A percentile compares a stretch with the other conserved stretches of the same genome.
Conservation (phyloP, 2,797 vertebrate species). For the Epinephelus malabaricus region DNA sequence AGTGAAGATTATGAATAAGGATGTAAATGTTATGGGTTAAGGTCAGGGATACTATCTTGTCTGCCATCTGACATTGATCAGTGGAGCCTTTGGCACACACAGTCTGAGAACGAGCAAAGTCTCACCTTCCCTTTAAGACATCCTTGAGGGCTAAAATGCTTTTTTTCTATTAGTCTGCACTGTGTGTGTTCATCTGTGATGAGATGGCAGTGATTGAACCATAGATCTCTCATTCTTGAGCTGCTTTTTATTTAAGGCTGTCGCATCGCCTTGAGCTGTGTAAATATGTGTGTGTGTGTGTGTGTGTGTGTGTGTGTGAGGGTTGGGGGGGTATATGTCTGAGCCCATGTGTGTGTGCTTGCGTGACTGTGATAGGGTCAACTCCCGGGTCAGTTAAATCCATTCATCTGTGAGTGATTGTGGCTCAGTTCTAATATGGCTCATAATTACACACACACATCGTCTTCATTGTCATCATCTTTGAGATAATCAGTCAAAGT, state of each 20-base stretch:
- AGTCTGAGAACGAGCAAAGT: slow-evolving; percentile 19
- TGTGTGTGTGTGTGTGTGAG: slow-evolving; percentile 28
- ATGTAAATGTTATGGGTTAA: slow-evolving; percentile 2
- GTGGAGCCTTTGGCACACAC: slow-evolving; percentile 15
- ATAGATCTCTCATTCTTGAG: slow-evolving; percentile 30
- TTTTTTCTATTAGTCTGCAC: slow-evolving; percentile 8
- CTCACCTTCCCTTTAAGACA: slow-evolving; percentile 31
- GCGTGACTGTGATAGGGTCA: slow-evolving; percentile 78
- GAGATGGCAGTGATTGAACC: slow-evolving; percentile 47
- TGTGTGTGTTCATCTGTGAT: slow-evolving; percentile 39
- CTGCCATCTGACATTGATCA: slow-evolving; percentile 30
- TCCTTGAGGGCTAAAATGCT: slow-evolving; percentile 27
- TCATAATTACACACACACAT: slow-evolving; percentile 69
- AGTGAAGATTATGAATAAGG: slow-evolving; percentile 9
- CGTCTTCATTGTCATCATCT: slow-evolving; percentile 45
- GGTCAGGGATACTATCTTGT: slow-evolving; percentile 18
- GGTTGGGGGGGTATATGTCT: not conserved
- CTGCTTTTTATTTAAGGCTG: slow-evolving; percentile 52
- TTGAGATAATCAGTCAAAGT: slow-evolving; percentile 54
- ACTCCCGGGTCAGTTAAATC: slow-evolving; percentile 73
- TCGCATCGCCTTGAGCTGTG: slow-evolving; percentile 43
- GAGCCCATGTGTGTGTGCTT: slow-evolving; percentile 45
- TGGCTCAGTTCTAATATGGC: slow-evolving; percentile 71
- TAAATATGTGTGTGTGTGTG: slow-evolving; percentile 35
- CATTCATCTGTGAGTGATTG: slow-evolving; percentile 77